Percentiles rank a stretch among this genome's conserved stretches.
Conservation (phyloP, 1,140 invertebrate genomes). For the Stratiolaelaps scimitus region DNA sequence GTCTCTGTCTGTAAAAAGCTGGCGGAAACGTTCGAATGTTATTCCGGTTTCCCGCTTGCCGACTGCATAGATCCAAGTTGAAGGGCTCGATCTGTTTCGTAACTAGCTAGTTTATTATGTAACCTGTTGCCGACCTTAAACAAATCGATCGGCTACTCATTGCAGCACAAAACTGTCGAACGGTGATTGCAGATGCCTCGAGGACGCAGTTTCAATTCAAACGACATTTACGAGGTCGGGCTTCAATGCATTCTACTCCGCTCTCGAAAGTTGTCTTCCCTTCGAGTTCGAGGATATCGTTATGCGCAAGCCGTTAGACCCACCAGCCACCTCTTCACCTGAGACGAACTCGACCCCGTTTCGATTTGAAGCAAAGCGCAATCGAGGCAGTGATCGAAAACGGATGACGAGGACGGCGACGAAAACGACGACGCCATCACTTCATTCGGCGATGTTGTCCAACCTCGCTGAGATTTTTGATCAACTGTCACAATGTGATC, state of each 20-base stretch:
- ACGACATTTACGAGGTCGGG: background rate
- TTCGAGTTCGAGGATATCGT: constrained; percentile 11
- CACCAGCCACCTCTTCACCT: too few species aligned
- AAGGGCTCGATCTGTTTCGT: too few species aligned
- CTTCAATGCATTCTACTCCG: constrained; percentile 3
- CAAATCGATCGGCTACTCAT: too few species aligned
- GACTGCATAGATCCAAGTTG: too few species aligned
- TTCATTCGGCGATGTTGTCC: background rate
- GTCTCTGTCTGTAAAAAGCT: too few species aligned
- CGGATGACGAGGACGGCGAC: background rate
- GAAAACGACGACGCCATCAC: background rate
- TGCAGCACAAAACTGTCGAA: too few species aligned
- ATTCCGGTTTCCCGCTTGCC: too few species aligned
- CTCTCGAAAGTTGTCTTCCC: constrained; percentile 7
- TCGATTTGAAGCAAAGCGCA: too few species aligned
- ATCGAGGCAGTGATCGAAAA: background rate
- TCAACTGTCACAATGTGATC: background rate
- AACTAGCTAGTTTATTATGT: too few species aligned
- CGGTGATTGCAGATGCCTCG: background rate
- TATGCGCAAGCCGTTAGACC: background rate
- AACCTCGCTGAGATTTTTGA: constrained; percentile 1
- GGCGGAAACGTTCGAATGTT: too few species aligned
- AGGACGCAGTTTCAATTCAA: constrained; percentile 17
- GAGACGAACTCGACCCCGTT: too few species aligned
- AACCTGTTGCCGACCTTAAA: too few species aligned